These are phyloP conservation scores for Platyura marginata DNA, from an alignment of 1,140 invertebrate genomes.

Conservation along the genomic window DNA sequence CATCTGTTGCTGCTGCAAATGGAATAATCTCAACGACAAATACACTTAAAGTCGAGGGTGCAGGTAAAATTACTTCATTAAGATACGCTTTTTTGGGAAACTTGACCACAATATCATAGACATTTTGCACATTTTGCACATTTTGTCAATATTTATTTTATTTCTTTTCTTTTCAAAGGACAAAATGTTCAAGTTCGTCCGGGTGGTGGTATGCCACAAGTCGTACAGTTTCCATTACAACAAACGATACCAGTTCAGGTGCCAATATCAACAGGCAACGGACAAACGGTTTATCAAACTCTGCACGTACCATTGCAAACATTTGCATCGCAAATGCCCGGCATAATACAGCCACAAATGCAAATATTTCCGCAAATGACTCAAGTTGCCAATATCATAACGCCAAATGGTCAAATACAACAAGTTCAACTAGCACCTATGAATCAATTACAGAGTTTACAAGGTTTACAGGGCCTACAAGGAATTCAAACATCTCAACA, in stretches of 20 bases:
- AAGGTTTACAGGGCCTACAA: conserved; percentile 4
- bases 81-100: neutral
- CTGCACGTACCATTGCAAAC: conserved; percentile 78
- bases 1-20: conserved; percentile 19
- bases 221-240: conserved; percentile 59
- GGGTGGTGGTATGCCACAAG: conserved; percentile 34
- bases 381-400: conserved; percentile 70
- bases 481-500: conserved; percentile 7
- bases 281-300: conserved; percentile 85
- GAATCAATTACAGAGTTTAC: conserved; percentile 22
- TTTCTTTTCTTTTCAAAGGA: conserved; percentile 26
- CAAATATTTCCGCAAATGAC: conserved; percentile 61
- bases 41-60: neutral
- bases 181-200: conserved; percentile 55
- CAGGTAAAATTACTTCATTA: neutral
- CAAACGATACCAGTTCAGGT: conserved; percentile 83
- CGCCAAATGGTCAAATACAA: conserved; percentile 71
- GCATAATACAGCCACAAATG: conserved; percentile 31
- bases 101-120: no score
- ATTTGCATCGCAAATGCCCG: conserved; percentile 34
- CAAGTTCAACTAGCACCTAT: conserved; percentile 53
- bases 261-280: conserved; percentile 72
- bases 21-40: conserved; percentile 10
- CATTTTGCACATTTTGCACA: no score
- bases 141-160: no score